These are phyloP conservation scores for Callyntrura sp. DNA, from an alignment of 2,888 invertebrate species.

Conservation along the genomic window DNA sequence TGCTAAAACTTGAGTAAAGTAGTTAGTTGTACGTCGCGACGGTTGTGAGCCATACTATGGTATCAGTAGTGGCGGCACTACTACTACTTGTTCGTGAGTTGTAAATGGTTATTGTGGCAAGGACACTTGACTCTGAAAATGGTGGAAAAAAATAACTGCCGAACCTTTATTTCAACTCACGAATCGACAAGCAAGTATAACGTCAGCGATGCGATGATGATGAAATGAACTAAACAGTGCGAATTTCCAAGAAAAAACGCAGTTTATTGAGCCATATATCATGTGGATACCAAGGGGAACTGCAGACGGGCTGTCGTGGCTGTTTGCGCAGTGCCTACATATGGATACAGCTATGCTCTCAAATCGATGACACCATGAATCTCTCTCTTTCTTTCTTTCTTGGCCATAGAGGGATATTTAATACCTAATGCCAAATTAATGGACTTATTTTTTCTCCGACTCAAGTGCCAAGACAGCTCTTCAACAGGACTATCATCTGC, in stretches of 20 bases:
- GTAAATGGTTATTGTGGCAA: slow-evolving; percentile 75
- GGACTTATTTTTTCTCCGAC: not conserved
- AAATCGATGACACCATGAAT: slow-evolving; percentile 54
- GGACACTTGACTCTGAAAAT: slow-evolving; percentile 63
- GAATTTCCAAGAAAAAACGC: slow-evolving; percentile 27
- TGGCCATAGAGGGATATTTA: slow-evolving; percentile 66
- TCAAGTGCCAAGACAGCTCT: slow-evolving; percentile 17
- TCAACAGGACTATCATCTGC: not conserved
- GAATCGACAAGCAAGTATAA: slow-evolving; percentile 60
- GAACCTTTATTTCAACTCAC: slow-evolving; percentile 74
- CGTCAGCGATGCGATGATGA: slow-evolving; percentile 66
- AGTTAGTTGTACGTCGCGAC: not conserved
- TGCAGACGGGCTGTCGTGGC: not conserved
- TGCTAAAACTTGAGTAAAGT: slow-evolving; percentile 34
- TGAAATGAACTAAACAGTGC: slow-evolving; percentile 67
- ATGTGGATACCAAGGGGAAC: not conserved
- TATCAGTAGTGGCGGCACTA: not conserved
- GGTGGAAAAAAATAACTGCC: slow-evolving; percentile 42
- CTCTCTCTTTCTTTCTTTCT: slow-evolving; percentile 25
- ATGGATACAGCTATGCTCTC: not conserved
- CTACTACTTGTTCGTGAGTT: slow-evolving; percentile 66
- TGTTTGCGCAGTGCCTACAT: not conserved
- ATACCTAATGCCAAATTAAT: slow-evolving; percentile 62
- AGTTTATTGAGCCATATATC: slow-evolving; percentile 55
- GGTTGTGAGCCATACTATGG: not conserved